Evolutionary conservation across 2,888 invertebrate genomes (phyloP), one percentile per base, ranked within the genome.

Genomic region (Morpho helenor): DNA sequence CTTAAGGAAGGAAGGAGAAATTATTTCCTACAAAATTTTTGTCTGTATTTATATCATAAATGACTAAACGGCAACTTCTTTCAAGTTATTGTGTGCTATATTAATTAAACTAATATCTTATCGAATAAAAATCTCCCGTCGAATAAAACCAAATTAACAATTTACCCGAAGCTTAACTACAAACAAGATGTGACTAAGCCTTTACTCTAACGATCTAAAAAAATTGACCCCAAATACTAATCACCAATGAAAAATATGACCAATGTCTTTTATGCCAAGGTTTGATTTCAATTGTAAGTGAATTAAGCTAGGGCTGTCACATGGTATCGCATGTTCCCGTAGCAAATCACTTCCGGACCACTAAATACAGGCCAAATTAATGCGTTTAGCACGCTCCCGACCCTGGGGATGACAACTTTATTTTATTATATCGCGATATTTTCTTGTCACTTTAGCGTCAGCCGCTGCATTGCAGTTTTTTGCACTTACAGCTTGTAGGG

Each of bases 301-400:
- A 66, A 71, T 68, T 66, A 23, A 46, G 65, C 62, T 63, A 71
- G 69, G 68, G 67, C 63, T 76, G 79, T 76, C 78, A 73, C 76
- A 80, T 87, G 84, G 87, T 84, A 84, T 84, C 85, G 79, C 75
- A 74, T 84, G 84, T 88, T 89, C 88, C 88, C 89, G 89, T 88
- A 81, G 88, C 90, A 89, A 89, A 89, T 90, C 90, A 88, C 87
- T 90, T 90, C 89, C 89, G 89, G 86, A 73, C 90, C 90, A 90
- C 90, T 90, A 89, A 89, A 84, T 87, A 75, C 88, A 88, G 88
- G 87, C 86, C 80, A 89, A 90, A 90, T 88, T 90, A 89, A 89
- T 89, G 89, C 87, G 87, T 90, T 90, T 89, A 89, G 84, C 89
- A 89, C 89, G 88, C 89, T 88, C 86, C 54, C 84, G 76, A 69